phyloP scores from a whole-genome alignment of 1,140 invertebrate species.

The Lepidurus packardi region DNA sequence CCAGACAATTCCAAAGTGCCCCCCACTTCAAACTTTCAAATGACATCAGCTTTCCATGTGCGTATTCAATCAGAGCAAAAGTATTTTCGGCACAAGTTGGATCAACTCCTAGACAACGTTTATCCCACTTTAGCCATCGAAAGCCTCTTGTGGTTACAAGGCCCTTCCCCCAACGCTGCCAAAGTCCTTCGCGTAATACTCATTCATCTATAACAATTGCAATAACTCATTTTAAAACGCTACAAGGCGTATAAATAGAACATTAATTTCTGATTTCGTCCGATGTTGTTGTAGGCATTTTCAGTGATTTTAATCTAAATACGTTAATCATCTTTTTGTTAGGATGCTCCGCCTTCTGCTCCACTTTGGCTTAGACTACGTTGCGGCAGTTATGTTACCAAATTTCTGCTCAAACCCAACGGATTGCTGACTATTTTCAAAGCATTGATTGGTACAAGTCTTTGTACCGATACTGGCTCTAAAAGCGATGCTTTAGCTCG shows the following conservation, averaged over 20 bases:
- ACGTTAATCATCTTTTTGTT: not conserved
- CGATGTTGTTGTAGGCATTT: not conserved
- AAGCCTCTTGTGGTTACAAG: slow-evolving; percentile 62
- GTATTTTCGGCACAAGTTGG: slow-evolving; percentile 50
- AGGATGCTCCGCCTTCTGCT: slow-evolving; percentile 37
- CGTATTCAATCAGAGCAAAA: slow-evolving; percentile 50
- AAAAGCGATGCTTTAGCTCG: slow-evolving; percentile 52
- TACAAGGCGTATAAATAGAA: no score
- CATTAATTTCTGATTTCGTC: no score
- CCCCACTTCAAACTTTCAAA: slow-evolving; percentile 41
- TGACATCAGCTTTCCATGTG: slow-evolving; percentile 51
- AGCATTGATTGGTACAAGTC: slow-evolving; percentile 55
- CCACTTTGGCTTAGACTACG: slow-evolving; percentile 58
- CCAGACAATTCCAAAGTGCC: slow-evolving; percentile 41
- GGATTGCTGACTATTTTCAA: slow-evolving; percentile 56
- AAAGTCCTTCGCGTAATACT: slow-evolving; percentile 31
- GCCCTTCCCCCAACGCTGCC: slow-evolving; percentile 40
- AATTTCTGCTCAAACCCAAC: slow-evolving; percentile 51
- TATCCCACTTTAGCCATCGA: slow-evolving; percentile 58
- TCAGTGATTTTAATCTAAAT: not conserved
- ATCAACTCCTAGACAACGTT: slow-evolving; percentile 51
- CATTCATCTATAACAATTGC: not conserved
- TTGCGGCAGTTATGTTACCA: slow-evolving; percentile 55
- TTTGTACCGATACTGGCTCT: slow-evolving; percentile 55
- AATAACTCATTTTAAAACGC: no score